Conservation (phyloP, 1,140 invertebrate genomes). For the Hypothenemus hampei region DNA sequence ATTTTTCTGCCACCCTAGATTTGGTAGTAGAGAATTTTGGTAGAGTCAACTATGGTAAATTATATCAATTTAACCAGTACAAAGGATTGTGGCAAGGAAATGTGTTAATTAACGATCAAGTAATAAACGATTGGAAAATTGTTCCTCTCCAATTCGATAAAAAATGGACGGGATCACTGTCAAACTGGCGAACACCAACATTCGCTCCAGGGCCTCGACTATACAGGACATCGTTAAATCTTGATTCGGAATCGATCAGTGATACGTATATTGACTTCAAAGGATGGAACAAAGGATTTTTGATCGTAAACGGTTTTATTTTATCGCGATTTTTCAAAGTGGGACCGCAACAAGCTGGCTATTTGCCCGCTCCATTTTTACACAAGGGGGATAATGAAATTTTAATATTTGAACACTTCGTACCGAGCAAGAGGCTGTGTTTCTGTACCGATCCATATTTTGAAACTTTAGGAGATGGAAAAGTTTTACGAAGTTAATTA, state of each 20-base stretch:
- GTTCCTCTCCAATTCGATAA: constrained; percentile 51
- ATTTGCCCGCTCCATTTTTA: constrained; percentile 55
- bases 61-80: constrained; percentile 46
- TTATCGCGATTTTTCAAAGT: constrained; percentile 54
- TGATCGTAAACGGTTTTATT: constrained; percentile 63
- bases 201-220: constrained; percentile 37
- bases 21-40: constrained; percentile 59
- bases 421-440: constrained; percentile 21
- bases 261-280: constrained; percentile 46
- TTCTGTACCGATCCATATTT: constrained; percentile 27
- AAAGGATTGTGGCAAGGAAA: constrained; percentile 51
- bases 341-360: constrained; percentile 57
- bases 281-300: constrained; percentile 53
- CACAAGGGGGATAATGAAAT: constrained; percentile 50
- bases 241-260: constrained; percentile 18
- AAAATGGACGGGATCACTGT: constrained; percentile 40
- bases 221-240: constrained; percentile 36
- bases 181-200: constrained; percentile 20
- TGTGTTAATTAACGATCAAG: constrained; percentile 45
- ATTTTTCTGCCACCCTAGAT: constrained; percentile 45
- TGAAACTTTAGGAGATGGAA: constrained; percentile 22
- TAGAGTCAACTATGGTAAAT: constrained; percentile 52
- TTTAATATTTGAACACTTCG: constrained; percentile 44
- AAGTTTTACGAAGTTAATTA: constrained; percentile 16
- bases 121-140: constrained; percentile 48